A percentile compares a stretch with the other conserved stretches of the same genome.
These are phyloP conservation scores for Acanthosoma haemorrhoidale DNA, from an alignment of 2,888 invertebrate genomes.

Conservation along the genomic window DNA sequence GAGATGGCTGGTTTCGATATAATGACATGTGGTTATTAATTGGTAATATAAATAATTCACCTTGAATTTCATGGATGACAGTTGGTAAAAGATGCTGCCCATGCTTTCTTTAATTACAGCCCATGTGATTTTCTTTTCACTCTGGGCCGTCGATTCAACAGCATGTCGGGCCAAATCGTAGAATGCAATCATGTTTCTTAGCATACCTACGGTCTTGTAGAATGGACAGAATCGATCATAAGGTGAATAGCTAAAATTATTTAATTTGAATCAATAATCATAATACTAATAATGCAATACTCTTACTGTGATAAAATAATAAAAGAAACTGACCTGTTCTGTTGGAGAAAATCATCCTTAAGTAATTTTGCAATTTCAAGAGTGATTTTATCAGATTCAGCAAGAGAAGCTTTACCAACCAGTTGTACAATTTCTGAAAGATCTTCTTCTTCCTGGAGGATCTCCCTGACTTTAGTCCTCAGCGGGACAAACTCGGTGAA, in stretches of 20 bases:
- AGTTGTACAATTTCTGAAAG: slow-evolving; percentile 99
- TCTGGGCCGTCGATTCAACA: slow-evolving; percentile 96
- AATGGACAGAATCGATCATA: slow-evolving; percentile 99
- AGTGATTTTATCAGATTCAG: slow-evolving; percentile 98
- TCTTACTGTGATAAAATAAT: neutral
- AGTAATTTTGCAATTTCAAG: slow-evolving; percentile 96
- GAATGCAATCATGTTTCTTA: slow-evolving; percentile 95
- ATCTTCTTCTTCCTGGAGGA: slow-evolving; percentile 97
- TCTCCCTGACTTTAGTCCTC: slow-evolving; percentile 92
- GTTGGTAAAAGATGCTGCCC: slow-evolving; percentile 91
- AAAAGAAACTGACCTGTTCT: slow-evolving; percentile 73
- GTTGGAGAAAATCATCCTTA: slow-evolving; percentile 99
- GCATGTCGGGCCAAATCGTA: slow-evolving; percentile 98
- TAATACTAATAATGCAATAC: neutral
- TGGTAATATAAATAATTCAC: slow-evolving; percentile 51
- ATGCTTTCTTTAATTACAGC: slow-evolving; percentile 94
- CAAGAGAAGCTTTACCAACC: slow-evolving; percentile 97
- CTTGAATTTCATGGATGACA: slow-evolving; percentile 99
- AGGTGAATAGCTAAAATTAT: slow-evolving; percentile 63
- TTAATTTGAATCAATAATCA: neutral
- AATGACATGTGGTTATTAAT: no score
- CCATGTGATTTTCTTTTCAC: slow-evolving; percentile 99
- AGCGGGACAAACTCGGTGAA: slow-evolving; percentile 94
- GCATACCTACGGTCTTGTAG: slow-evolving; percentile 99
- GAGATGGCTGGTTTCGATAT: no score